A percentile compares a stretch with the other conserved stretches of the same genome.
Evolutionary conservation across 2,797 vertebrate genomes (phyloP).

Genomic region (Fringilla coelebs): DNA sequence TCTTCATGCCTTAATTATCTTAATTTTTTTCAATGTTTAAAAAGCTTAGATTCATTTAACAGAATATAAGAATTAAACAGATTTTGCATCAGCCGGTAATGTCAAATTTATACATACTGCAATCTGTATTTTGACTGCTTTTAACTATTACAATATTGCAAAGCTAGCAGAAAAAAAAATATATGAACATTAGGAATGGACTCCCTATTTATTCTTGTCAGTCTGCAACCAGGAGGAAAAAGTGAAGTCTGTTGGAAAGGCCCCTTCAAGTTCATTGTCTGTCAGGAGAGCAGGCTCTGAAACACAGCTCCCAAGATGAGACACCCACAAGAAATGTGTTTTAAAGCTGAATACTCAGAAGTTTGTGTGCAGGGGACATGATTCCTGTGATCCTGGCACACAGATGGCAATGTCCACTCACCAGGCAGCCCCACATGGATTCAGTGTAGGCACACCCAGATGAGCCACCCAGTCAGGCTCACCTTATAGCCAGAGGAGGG

Average conservation of each 20-base stretch:
- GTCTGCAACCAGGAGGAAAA: not conserved
- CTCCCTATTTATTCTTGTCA: not conserved
- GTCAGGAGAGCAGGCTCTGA: not conserved
- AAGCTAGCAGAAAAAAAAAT: not conserved
- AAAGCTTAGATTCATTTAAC: not conserved
- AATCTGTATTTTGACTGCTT: not conserved
- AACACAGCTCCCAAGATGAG: not conserved
- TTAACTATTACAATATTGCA: not conserved
- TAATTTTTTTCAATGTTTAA: not conserved
- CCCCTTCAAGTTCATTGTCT: not conserved
- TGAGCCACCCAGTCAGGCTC: not conserved
- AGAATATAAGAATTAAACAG: not conserved
- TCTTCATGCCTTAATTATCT: not conserved
- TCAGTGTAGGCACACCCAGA: not conserved
- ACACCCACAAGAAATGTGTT: not conserved
- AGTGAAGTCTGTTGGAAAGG: not conserved
- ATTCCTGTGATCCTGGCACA: not conserved
- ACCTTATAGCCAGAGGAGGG: not conserved
- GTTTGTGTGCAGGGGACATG: not conserved
- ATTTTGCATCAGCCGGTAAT: not conserved
- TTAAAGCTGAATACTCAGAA: not conserved
- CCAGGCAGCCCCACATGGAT: not conserved
- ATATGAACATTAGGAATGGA: not conserved
- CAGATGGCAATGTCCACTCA: not conserved
- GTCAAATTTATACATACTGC: not conserved